A percentile compares a stretch with the other conserved stretches of the same genome.
These are phyloP conservation scores for Heterotilapia buettikoferi DNA, from an alignment of 2,113 vertebrate species.

Conservation along the genomic window DNA sequence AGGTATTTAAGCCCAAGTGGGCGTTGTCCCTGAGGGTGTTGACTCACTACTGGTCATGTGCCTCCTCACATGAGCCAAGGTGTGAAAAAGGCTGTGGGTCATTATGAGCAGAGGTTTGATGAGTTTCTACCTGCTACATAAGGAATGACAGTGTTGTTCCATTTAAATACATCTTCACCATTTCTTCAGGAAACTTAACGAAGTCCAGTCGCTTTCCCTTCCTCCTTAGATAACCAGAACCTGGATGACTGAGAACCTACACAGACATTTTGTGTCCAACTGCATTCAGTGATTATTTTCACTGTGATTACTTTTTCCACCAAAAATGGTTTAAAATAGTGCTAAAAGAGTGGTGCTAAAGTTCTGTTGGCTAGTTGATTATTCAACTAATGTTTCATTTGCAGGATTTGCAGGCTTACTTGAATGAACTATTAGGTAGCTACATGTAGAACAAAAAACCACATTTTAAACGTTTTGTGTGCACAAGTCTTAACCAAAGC, in stretches of 20 bases:
- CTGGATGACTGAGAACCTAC: not conserved
- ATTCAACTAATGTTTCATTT: not conserved
- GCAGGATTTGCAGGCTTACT: not conserved
- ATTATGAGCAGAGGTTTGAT: not conserved
- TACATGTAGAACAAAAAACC: not conserved
- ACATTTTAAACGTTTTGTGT: rapidly evolving
- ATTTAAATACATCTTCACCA: rapidly evolving
- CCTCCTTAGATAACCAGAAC: not conserved
- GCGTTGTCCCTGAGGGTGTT: not conserved
- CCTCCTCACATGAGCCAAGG: rapidly evolving
- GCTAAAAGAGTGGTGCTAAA: not conserved
- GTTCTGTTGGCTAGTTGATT: not conserved
- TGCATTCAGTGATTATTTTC: not conserved
- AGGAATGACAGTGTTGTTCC: not conserved
- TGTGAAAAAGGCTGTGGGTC: not conserved
- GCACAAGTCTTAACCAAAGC: not conserved
- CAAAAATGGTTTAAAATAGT: not conserved
- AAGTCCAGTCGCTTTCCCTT: rapidly evolving
- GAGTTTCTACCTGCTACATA: not conserved
- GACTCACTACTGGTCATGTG: not conserved
- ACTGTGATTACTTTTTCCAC: not conserved
- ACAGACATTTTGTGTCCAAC: not conserved
- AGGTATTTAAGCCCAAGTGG: not conserved
- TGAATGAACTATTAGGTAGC: not conserved
- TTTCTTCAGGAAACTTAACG: not conserved